Base-by-base conservation (phyloP, 2,113 vertebrate species). In the Eulacestoma nigropectus region DNA sequence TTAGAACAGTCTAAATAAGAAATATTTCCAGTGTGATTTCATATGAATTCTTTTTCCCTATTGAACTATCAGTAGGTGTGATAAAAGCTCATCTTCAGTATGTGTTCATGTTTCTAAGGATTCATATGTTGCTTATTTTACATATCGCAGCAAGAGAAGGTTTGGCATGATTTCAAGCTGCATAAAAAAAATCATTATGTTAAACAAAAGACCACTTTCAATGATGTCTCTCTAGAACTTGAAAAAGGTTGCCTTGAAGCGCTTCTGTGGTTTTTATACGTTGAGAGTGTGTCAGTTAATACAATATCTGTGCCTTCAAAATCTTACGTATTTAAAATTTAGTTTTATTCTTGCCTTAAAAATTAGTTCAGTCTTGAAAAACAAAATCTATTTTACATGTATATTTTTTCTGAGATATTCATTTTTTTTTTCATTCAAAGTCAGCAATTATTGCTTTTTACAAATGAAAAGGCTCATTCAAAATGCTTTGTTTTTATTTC, bases 81-180 rank as follows among this genome's bases (percentile, higher is more conserved):
- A 69, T n/a, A 46, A 68, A 87, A 65, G 8, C 15, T 83, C 33
- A 33, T 49, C 65, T 74, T 8, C 16, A 44, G 3, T 53, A 12
- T 46, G 7, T 1, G 0, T 60, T 78, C 13, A 6, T 52, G 8
- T 86, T 89, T 67, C n/a, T 53, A 26, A 64, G 27, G 52, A 23
- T 49, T 76, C 70, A 3, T 35, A 26, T 63, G 8, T 82, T 63
- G 44, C 5, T 29, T 62, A 22, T 53, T 74, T 49, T 63, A 8
- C 4, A 2, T 87, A 55, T 6, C 0, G 2, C 9, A 17, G 17
- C 0, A 10, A 79, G 37, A 27, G 63, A 67, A 13, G 2, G 7
- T 72, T 84, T 80, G 11, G 11, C 16, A 12, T 69, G 11, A 53
- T 77, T 80, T 72, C 46, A 68, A 75, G 42, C 12, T 20, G 4